A percentile compares a stretch with the other conserved stretches of the same genome.
Conservation (phyloP, 30 jellyfish, hydroid and myxozoan genomes). For the Sanderia malayensis region DNA sequence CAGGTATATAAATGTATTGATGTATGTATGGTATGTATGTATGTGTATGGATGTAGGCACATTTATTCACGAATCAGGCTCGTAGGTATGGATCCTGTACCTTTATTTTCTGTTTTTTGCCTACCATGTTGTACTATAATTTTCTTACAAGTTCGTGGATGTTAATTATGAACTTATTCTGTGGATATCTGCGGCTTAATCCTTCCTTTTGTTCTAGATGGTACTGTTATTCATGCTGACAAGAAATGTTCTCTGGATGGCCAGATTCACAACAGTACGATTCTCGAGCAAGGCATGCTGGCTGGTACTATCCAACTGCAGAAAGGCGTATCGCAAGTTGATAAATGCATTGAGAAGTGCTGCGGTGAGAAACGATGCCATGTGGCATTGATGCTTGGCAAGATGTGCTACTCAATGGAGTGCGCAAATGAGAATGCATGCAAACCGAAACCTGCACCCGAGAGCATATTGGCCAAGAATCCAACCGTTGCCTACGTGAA, state of each 20-base stretch:
- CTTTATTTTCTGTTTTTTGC: no score
- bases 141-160: no score
- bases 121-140: no score
- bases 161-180: no score
- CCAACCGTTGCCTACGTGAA: conserved; percentile 95
- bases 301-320: conserved; percentile 83
- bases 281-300: conserved; percentile 91
- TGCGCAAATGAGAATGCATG: conserved; percentile 89
- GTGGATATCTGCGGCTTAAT: no score
- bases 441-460: conserved; percentile 86
- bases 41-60: no score
- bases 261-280: conserved; percentile 72
- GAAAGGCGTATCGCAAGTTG: conserved; percentile 51
- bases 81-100: no score
- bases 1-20: no score
- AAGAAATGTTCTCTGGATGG: conserved; percentile 84
- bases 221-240: conserved; percentile 71
- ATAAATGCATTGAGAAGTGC: conserved; percentile 75
- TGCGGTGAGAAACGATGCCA: conserved; percentile 87
- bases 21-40: no score
- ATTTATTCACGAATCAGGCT: no score
- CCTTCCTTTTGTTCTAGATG: conserved; percentile 78
- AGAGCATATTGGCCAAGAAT: conserved; percentile 49
- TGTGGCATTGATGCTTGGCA: conserved; percentile 95
- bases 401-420: conserved; percentile 92